Evolutionary conservation across 2,888 invertebrate genomes (phyloP).

Genomic region (Melanophora roralis): DNA sequence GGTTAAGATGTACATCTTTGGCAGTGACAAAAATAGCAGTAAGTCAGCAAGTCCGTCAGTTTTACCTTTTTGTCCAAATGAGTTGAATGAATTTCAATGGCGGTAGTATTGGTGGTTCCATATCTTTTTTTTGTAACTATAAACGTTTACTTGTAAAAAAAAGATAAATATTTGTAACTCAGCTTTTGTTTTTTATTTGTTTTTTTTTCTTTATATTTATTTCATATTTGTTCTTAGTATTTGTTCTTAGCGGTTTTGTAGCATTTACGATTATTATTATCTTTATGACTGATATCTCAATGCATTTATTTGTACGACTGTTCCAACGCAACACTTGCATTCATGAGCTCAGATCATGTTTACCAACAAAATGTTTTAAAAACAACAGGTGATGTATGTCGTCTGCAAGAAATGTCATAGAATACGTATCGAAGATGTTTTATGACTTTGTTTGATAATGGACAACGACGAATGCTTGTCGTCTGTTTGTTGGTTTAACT

Average conservation of each 20-base stretch:
- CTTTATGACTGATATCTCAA: constrained; percentile 52
- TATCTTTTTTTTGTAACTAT: neutral
- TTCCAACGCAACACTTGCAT: neutral
- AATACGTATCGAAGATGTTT: neutral
- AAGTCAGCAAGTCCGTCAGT: constrained; percentile 29
- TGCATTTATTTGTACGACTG: constrained; percentile 19
- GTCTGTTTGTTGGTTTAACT: neutral
- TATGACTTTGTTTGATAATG: neutral
- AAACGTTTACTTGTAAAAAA: constrained; percentile 14
- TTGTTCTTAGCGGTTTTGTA: constrained; percentile 50
- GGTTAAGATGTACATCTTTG: constrained; percentile 26
- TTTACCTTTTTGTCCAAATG: constrained; percentile 30
- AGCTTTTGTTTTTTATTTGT: neutral
- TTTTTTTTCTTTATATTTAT: neutral
- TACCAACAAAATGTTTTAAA: neutral
- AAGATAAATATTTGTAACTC: constrained; percentile 19
- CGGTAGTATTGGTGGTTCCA: neutral
- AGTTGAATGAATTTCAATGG: constrained; percentile 47
- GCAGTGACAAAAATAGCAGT: constrained; percentile 46
- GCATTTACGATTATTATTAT: constrained; percentile 43
- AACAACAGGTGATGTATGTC: constrained; percentile 42
- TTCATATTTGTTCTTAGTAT: constrained; percentile 41
- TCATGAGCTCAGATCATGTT: neutral
- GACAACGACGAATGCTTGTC: neutral
- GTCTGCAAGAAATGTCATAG: constrained; percentile 19